Evolutionary conservation across 2,113 vertebrate species (phyloP).

Genomic region (Erythrolamprus reginae): DNA sequence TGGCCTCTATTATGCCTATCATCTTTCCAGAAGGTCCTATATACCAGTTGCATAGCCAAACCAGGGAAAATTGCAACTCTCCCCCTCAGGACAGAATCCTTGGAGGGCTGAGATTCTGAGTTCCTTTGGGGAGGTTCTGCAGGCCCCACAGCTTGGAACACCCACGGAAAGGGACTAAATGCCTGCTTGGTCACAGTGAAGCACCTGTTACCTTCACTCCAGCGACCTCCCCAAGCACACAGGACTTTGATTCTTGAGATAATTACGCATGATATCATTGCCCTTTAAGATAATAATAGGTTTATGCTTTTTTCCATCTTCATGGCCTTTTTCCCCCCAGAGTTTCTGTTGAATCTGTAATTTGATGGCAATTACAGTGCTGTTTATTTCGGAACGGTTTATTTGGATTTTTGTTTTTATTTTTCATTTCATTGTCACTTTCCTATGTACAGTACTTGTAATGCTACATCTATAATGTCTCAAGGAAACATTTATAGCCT

Average conservation of each 20-base stretch:
- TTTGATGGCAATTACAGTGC: not conserved
- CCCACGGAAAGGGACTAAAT: not conserved
- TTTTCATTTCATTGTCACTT: not conserved
- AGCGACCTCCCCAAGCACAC: not conserved
- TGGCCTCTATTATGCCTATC: not conserved
- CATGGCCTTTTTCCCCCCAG: not conserved
- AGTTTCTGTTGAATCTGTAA: not conserved
- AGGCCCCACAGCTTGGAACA: not conserved
- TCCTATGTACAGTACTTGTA: not conserved
- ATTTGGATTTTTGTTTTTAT: not conserved
- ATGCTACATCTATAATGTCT: not conserved
- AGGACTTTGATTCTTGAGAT: not conserved
- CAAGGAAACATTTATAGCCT: not conserved
- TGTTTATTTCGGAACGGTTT: not conserved
- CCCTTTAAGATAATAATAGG: not conserved
- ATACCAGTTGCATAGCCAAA: not conserved
- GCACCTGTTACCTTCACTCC: too few relatives aligned
- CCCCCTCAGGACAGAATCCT: not conserved
- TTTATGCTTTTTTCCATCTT: not conserved
- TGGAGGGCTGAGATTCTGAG: not conserved
- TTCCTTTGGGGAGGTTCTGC: not conserved
- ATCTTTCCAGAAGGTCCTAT: not conserved
- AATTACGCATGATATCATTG: not conserved
- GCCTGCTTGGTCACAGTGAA: not conserved
- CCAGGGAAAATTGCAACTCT: not conserved